phyloP scores from a whole-genome alignment of 2,797 vertebrate species.

The Anabas testudineus region DNA sequence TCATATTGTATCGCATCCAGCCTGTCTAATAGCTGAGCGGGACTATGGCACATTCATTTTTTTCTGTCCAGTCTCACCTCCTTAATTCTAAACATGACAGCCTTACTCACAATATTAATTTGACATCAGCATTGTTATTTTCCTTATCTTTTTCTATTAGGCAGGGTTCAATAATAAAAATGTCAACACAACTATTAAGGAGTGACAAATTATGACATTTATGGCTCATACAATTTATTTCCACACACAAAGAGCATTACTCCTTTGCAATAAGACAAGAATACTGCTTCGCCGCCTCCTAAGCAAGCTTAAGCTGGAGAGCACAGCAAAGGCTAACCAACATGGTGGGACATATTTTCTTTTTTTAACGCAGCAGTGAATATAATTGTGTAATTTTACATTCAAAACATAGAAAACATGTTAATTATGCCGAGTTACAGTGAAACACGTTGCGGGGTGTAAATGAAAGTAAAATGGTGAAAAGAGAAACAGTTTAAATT shows the following conservation, averaged over 20 bases:
- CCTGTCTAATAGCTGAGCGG: conserved; percentile 24
- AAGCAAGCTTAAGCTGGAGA: conserved; percentile 30
- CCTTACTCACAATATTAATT: conserved; percentile 62
- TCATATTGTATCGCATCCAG: conserved; percentile 64
- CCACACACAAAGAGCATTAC: conserved; percentile 66
- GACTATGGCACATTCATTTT: conserved; percentile 33
- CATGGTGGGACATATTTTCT: background rate
- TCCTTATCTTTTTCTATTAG: conserved; percentile 77
- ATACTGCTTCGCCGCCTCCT: background rate
- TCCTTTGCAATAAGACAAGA: conserved; percentile 48
- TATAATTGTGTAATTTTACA: background rate
- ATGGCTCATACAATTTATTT: conserved; percentile 67
- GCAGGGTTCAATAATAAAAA: conserved; percentile 79
- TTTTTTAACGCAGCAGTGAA: conserved; percentile 13
- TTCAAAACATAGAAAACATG: background rate
- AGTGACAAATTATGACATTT: conserved; percentile 75
- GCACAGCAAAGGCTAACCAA: conserved; percentile 17
- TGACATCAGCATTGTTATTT: conserved; percentile 69
- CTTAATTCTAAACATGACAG: conserved; percentile 44
- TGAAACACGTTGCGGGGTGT: background rate
- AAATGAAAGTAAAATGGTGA: background rate
- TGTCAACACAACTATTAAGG: conserved; percentile 69
- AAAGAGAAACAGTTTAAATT: background rate
- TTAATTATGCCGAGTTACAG: background rate
- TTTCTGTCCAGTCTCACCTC: conserved; percentile 34